Evolutionary conservation across 1,140 invertebrate species (phyloP), one percentile per base, ranked within the genome.

Genomic region (Brachionus rotundiformis): DNA sequence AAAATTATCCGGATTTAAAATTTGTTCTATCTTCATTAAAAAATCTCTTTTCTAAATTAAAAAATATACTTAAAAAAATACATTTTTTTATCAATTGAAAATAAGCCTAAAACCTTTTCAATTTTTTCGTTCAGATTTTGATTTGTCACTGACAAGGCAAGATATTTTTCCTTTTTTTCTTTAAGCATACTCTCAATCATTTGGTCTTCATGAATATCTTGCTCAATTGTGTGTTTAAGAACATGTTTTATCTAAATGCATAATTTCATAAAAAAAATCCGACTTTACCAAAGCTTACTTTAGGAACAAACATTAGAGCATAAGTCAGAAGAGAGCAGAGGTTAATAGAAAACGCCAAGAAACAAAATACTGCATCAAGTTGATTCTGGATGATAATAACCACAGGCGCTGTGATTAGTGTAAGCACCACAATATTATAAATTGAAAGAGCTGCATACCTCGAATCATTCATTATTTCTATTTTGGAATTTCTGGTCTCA

Each of bases 371-470:
- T 10, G 96, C 95, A 88, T 99, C 95, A 86, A 98, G 95, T 86
- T 98, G 96, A 83, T 93, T 94, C 75, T 93, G 93, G 83, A 99
- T 98, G 13, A 98, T 95, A 89, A 98, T 92, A 10, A 94, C 95
- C 41, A 99, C 96, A 0, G 96, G 96, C 11, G 94, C 95, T 8
- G 96, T 98, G 85, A 99, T 98, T 79, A 98, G 89, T 86, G 95
- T 98, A 11, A 99, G 90, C 27, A 99, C 87, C 80, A 97, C 96
- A 63, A 99, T 96, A 89, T 99, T 99, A 89, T 99, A 99, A 85
- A 99, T 98, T 84, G 95, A 95, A 94, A 99, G 97, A 83, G 95
- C 95, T 10, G 98, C 96, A 88, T 98, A 96, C 85, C 95, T 91
- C 0, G 95, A 96, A 89, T 99, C 97, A 88, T 91, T 91, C 36